phyloP scores from a whole-genome alignment of 2,113 vertebrate species.

The Otolemur garnettii region DNA sequence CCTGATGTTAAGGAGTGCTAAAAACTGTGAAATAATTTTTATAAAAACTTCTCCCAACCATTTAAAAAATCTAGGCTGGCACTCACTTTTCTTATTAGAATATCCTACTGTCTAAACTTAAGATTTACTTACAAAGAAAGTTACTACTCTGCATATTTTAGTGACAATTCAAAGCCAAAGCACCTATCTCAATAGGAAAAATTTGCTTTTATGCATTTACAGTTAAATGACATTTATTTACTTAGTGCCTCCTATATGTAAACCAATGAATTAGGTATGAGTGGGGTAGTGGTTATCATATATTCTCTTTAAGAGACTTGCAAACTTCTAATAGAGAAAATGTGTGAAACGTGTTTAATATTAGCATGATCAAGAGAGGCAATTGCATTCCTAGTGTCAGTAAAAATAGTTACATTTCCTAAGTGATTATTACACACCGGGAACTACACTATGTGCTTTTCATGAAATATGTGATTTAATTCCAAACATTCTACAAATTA shows the following conservation, averaged over 20 bases:
- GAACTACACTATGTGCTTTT: neutral
- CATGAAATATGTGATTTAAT: neutral
- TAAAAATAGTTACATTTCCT: neutral
- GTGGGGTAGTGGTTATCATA: neutral
- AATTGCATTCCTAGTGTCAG: neutral
- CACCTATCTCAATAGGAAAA: neutral
- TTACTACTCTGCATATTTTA: constrained; percentile 3
- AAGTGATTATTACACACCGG: neutral
- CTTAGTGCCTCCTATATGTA: neutral
- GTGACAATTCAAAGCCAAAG: neutral
- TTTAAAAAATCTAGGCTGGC: neutral
- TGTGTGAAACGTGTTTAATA: neutral
- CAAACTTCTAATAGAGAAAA: neutral
- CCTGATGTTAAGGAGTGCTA: neutral
- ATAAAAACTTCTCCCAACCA: constrained; percentile 32
- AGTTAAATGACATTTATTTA: constrained; percentile 3
- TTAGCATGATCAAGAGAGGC: constrained; percentile 6
- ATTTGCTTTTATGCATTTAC: neutral
- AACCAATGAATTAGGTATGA: neutral
- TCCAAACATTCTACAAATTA: neutral
- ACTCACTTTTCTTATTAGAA: neutral
- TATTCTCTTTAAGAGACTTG: constrained; percentile 8
- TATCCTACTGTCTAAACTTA: neutral
- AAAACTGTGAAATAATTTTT: constrained; percentile 43
- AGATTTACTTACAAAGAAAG: neutral